Evolutionary conservation across 2,888 invertebrate genomes (phyloP).

Genomic region (Anthophora plumipes): DNA sequence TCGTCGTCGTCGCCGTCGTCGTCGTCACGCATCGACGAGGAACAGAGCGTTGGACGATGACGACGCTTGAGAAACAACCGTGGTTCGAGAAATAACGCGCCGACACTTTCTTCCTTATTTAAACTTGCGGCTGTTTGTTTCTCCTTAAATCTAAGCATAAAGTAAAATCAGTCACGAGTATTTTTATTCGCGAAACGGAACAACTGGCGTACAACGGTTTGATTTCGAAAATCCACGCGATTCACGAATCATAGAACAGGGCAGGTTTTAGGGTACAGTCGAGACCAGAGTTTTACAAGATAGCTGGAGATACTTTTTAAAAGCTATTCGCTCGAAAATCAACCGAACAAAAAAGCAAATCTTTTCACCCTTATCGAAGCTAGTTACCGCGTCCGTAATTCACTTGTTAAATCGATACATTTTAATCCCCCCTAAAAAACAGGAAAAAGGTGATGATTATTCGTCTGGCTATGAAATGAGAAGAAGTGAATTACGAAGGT

Average conservation of each 20-base stretch:
- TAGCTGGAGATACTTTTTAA: too few relatives aligned
- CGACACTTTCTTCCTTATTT: constrained; percentile 1
- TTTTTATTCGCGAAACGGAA: not conserved
- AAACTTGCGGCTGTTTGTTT: not conserved
- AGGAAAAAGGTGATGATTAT: too few relatives aligned
- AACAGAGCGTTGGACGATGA: not conserved
- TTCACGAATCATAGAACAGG: too few relatives aligned
- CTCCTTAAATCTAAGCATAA: constrained; percentile 29
- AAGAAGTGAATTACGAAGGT: too few relatives aligned
- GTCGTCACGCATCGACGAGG: constrained; percentile 9
- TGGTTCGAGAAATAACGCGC: not conserved
- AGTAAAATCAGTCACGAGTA: constrained; percentile 12
- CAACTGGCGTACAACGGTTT: constrained; percentile 20
- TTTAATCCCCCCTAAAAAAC: too few relatives aligned
- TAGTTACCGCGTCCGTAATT: constrained; percentile 1
- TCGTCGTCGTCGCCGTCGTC: too few relatives aligned
- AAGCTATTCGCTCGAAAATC: too few relatives aligned
- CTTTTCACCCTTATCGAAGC: not conserved
- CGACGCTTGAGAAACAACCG: not conserved
- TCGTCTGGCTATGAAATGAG: too few relatives aligned
- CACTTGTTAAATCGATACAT: not conserved
- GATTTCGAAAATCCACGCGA: not conserved
- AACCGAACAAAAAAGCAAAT: not conserved
- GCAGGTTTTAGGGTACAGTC: constrained; percentile 5
- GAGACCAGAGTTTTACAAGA: not conserved